phyloP scores from a whole-genome alignment of 1,140 invertebrate species.

The Hermetia illucens region DNA sequence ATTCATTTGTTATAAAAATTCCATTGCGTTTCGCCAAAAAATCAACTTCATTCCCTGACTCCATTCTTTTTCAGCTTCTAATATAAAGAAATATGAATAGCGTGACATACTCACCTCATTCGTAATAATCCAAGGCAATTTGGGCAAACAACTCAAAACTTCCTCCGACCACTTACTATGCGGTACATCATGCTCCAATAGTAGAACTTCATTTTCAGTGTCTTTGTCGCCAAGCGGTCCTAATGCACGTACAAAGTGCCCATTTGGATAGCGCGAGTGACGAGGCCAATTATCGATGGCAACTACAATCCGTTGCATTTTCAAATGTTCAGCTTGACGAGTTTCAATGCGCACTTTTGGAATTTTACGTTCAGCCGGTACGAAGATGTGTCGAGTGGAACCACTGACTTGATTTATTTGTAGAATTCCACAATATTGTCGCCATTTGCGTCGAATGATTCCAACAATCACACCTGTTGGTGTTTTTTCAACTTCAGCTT shows the following conservation, averaged over 20 bases:
- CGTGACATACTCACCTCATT: constrained; percentile 42
- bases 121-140: constrained; percentile 79
- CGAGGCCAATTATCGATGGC: constrained; percentile 87
- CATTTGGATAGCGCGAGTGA: constrained; percentile 58
- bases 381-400: constrained; percentile 64
- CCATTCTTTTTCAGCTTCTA: too few relatives aligned
- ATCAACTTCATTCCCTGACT: too few relatives aligned
- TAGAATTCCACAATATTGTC: constrained; percentile 92
- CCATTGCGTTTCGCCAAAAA: too few relatives aligned
- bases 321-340: constrained; percentile 65
- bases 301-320: constrained; percentile 76
- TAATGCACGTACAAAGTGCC: constrained; percentile 78
- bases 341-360: constrained; percentile 88
- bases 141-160: constrained; percentile 84
- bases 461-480: constrained; percentile 86
- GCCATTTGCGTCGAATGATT: constrained; percentile 91
- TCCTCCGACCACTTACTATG: constrained; percentile 89
- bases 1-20: too few relatives aligned
- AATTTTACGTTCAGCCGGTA: constrained; percentile 78
- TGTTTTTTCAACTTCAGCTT: constrained; percentile 24
- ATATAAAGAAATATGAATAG: not conserved
- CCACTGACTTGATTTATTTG: constrained; percentile 61
- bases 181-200: constrained; percentile 95
- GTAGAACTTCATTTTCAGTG: constrained; percentile 89
- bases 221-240: constrained; percentile 68